Conservation (phyloP, 2,113 vertebrate genomes). For the Rhegmatorhina hoffmannsi region DNA sequence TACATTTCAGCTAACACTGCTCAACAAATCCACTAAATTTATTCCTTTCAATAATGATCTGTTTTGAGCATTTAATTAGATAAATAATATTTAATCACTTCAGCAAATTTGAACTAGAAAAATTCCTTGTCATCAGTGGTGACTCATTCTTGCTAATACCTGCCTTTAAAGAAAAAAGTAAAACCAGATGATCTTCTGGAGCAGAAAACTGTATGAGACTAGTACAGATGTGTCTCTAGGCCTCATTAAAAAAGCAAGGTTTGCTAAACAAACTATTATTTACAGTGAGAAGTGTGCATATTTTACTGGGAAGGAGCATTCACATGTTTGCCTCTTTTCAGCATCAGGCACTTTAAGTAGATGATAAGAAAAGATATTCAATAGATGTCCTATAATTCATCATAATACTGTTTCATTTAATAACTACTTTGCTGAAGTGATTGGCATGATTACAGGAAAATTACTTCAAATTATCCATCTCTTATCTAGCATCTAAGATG, state of each 20-base stretch:
- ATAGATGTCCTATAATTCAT: slow-evolving; percentile 85
- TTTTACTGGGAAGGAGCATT: slow-evolving; percentile 71
- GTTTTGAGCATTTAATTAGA: slow-evolving; percentile 86
- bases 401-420: slow-evolving; percentile 86
- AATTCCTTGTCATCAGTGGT: slow-evolving; percentile 77
- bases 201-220: neutral
- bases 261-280: slow-evolving; percentile 84
- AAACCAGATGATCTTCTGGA: slow-evolving; percentile 41
- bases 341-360: slow-evolving; percentile 72
- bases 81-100: slow-evolving; percentile 87
- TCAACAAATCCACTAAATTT: slow-evolving; percentile 80
- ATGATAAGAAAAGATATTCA: slow-evolving; percentile 81
- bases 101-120: slow-evolving; percentile 80
- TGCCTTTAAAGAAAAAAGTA: slow-evolving; percentile 65
- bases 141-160: slow-evolving; percentile 66
- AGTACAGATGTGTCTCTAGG: slow-evolving; percentile 55
- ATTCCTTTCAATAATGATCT: slow-evolving; percentile 86
- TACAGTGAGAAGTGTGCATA: slow-evolving; percentile 74
- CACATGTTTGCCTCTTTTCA: slow-evolving; percentile 75
- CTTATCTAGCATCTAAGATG: slow-evolving; percentile 84
- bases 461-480: slow-evolving; percentile 88
- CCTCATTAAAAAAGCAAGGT: slow-evolving; percentile 78
- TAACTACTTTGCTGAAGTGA: slow-evolving; percentile 88
- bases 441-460: slow-evolving; percentile 87
- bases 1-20: slow-evolving; percentile 81